These are phyloP conservation scores for Muricea muricata DNA, from an alignment of 92 coral and sea anemone species.

Conservation along the genomic window DNA sequence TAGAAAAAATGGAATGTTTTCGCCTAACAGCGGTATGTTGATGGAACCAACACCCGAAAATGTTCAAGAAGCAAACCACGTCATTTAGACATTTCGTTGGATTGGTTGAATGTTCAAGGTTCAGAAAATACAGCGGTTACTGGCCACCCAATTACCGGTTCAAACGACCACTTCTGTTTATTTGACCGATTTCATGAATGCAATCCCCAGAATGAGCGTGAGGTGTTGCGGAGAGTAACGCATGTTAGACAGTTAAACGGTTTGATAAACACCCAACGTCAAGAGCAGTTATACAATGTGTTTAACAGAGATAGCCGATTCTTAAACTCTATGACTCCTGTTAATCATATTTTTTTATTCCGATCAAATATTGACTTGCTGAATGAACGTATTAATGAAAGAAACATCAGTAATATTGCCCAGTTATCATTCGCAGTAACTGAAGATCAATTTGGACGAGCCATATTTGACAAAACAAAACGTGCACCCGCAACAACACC, in stretches of 20 bases:
- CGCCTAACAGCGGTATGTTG: slow-evolving; percentile 58
- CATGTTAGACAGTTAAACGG: slow-evolving; percentile 54
- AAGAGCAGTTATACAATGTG: slow-evolving; percentile 63
- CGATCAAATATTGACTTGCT: slow-evolving; percentile 59
- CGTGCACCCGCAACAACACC: neutral
- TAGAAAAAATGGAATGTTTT: slow-evolving; percentile 47
- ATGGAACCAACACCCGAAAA: slow-evolving; percentile 50
- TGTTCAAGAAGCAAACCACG: slow-evolving; percentile 41
- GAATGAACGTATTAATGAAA: slow-evolving; percentile 39
- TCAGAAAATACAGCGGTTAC: too few relatives aligned
- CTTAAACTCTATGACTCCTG: slow-evolving; percentile 62
- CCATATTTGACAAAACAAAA: slow-evolving; percentile 28
- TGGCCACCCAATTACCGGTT: slow-evolving; percentile 60
- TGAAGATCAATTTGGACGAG: slow-evolving; percentile 50
- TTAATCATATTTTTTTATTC: slow-evolving; percentile 51
- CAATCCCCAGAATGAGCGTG: slow-evolving; percentile 53
- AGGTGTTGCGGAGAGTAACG: slow-evolving; percentile 52
- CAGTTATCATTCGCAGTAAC: neutral
- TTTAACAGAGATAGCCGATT: slow-evolving; percentile 52
- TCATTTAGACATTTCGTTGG: slow-evolving; percentile 42
- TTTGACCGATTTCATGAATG: slow-evolving; percentile 48
- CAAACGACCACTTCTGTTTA: slow-evolving; percentile 46
- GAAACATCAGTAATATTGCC: neutral
- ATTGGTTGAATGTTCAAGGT: slow-evolving; percentile 39
- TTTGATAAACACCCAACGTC: slow-evolving; percentile 56